Conservation (phyloP, 2,888 invertebrate genomes). For the Conomelus anceps region DNA sequence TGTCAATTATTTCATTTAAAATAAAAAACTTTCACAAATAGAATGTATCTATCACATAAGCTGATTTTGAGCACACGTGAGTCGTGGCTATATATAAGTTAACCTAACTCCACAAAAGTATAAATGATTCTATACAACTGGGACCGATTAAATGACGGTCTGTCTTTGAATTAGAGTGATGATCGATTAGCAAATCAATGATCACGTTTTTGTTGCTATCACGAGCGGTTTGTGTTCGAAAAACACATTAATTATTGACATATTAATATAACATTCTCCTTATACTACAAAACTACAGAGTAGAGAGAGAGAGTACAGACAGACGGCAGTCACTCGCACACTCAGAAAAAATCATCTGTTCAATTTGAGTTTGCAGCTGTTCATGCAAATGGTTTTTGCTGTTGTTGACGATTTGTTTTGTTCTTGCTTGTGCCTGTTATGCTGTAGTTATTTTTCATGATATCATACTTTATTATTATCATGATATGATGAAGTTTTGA, state of each 20-base stretch:
- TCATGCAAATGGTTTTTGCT: too few relatives aligned
- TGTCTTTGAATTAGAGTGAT: background rate
- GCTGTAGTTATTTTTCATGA: background rate
- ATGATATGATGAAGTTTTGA: background rate
- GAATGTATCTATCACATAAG: too few relatives aligned
- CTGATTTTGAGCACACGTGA: slow-evolving; percentile 15
- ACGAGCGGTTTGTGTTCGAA: background rate
- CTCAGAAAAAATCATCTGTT: background rate
- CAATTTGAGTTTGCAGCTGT: background rate
- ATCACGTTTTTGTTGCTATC: background rate
- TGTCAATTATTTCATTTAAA: slow-evolving; percentile 28
- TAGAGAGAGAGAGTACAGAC: too few relatives aligned
- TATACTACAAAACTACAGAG: too few relatives aligned
- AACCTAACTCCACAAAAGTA: background rate
- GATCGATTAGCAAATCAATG: background rate
- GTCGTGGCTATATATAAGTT: slow-evolving; percentile 1
- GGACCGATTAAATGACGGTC: too few relatives aligned
- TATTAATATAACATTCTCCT: background rate
- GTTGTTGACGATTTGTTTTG: too few relatives aligned
- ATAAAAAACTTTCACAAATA: too few relatives aligned
- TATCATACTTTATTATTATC: background rate
- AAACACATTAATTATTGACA: background rate
- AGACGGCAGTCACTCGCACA: too few relatives aligned
- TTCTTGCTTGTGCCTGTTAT: background rate
- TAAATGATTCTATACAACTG: background rate